Conservation (phyloP, 1,140 invertebrate genomes). For the Aporrectodea caliginosa region DNA sequence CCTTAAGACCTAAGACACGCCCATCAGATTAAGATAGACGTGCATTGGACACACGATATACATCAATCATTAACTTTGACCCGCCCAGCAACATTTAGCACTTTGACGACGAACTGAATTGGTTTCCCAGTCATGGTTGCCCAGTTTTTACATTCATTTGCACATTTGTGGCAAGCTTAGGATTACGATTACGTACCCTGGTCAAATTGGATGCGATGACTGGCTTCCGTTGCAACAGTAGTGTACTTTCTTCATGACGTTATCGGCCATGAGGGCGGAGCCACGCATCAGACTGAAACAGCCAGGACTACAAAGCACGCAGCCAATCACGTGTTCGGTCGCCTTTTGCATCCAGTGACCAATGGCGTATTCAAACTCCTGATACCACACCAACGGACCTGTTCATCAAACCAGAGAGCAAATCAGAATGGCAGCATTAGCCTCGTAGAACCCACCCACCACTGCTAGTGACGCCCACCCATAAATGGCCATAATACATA, state of each 20-base stretch:
- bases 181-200: no score
- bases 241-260: conserved; percentile 38
- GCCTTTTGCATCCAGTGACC: conserved; percentile 49
- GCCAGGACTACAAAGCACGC: conserved; percentile 47
- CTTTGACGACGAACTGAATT: no score
- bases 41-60: no score
- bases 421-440: no score
- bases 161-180: no score
- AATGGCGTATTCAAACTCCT: conserved; percentile 49
- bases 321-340: conserved; percentile 46
- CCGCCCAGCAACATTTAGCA: no score
- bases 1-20: no score
- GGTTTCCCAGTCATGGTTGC: neutral
- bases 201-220: conserved; percentile 38
- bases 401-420: neutral
- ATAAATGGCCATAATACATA: no score
- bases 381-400: conserved; percentile 50
- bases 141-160: neutral
- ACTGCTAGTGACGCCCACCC: no score
- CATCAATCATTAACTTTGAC: no score
- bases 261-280: conserved; percentile 44
- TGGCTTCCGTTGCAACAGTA: conserved; percentile 32
- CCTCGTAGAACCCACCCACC: no score
- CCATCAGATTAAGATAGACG: no score
- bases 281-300: conserved; percentile 49